Percentiles rank a stretch among this genome's conserved stretches.
Evolutionary conservation across 2,888 invertebrate genomes (phyloP).

Genomic region (Plagiodera versicolora): DNA sequence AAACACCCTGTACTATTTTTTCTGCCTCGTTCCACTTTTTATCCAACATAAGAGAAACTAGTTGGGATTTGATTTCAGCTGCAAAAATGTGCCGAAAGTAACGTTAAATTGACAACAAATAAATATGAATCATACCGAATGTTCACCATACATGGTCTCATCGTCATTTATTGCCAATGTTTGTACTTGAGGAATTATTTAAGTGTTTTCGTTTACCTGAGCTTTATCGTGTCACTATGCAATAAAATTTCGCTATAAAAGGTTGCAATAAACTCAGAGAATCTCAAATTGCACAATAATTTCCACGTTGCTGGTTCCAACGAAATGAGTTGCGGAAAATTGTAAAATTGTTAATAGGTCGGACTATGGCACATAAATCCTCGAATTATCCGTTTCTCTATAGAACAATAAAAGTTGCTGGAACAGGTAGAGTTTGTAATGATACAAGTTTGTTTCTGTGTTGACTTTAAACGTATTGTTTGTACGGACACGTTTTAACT

Average conservation of each 20-base stretch:
- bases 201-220: background rate
- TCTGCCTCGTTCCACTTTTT: no score
- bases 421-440: background rate
- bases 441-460: background rate
- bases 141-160: no score
- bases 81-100: no score
- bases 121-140: no score
- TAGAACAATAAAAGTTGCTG: background rate
- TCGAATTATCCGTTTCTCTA: background rate
- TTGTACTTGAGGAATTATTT: background rate
- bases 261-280: background rate
- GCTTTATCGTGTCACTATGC: background rate
- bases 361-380: background rate
- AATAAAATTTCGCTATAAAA: background rate
- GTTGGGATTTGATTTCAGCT: no score
- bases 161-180: no score
- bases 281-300: background rate
- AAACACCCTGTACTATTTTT: no score
- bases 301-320: background rate
- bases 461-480: background rate
- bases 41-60: no score
- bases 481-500: background rate
- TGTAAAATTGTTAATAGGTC: background rate
- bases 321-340: background rate
- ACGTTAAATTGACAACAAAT: no score